Evolutionary conservation across 2,797 vertebrate genomes (phyloP).

Genomic region (Sphenodon punctatus): DNA sequence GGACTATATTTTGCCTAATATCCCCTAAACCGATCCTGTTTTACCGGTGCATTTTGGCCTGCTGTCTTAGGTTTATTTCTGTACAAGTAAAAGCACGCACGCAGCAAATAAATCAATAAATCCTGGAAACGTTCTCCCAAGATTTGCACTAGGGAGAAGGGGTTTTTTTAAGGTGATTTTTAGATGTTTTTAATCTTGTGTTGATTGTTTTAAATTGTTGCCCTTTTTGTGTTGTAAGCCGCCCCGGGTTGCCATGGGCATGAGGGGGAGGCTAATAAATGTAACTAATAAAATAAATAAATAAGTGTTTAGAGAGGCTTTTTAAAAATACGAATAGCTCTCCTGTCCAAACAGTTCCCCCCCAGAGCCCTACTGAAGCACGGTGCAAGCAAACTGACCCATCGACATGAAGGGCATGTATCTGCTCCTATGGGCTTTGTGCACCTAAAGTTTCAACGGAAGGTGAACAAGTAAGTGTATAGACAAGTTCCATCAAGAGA

Average conservation of each 20-base stretch:
- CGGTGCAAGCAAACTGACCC: no score
- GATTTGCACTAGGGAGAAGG: conserved; percentile 26
- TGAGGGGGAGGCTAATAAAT: no score
- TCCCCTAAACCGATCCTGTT: background rate
- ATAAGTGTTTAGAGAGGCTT: no score
- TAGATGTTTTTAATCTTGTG: no score
- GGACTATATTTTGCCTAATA: background rate
- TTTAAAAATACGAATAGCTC: no score
- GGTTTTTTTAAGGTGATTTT: no score
- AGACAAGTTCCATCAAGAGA: background rate
- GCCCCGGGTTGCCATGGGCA: no score
- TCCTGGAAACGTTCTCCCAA: conserved; percentile 50
- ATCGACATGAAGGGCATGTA: no score
- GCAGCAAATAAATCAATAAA: conserved; percentile 49
- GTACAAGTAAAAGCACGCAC: conserved; percentile 21
- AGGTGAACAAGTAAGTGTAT: conserved; percentile 14
- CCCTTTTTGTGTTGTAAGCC: no score
- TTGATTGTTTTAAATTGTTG: no score
- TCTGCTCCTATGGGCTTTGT: conserved; percentile 10
- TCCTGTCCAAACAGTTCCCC: no score
- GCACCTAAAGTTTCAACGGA: conserved; percentile 32
- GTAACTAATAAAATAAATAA: no score
- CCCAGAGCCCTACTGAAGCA: conserved; percentile 32
- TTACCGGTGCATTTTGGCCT: background rate
- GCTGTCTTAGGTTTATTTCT: background rate